phyloP scores from a whole-genome alignment of 2,113 vertebrate genomes.

The Todiramphus saurophagus region DNA sequence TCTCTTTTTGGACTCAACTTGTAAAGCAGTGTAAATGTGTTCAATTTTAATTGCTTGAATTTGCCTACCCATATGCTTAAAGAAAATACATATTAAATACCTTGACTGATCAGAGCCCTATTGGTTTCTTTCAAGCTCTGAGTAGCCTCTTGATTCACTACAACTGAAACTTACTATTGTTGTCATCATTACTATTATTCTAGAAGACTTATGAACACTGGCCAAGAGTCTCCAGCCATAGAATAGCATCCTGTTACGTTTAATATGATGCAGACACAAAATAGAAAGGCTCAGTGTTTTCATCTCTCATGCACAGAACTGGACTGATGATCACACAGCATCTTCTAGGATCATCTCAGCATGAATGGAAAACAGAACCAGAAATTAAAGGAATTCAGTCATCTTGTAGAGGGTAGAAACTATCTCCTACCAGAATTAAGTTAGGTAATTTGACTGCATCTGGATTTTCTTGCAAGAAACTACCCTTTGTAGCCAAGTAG shows the following conservation, averaged over 20 bases:
- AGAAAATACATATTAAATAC: background rate
- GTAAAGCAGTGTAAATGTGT: background rate
- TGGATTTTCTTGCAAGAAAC: background rate
- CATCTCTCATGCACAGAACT: background rate
- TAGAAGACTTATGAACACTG: background rate
- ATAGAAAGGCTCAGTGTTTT: background rate
- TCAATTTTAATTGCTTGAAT: background rate
- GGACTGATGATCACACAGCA: background rate
- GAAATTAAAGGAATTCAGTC: background rate
- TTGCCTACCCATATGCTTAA: background rate
- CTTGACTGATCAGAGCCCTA: background rate
- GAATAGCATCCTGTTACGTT: background rate
- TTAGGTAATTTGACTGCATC: background rate
- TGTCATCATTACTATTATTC: background rate
- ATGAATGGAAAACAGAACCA: background rate
- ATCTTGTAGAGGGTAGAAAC: background rate
- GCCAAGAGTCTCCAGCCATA: background rate
- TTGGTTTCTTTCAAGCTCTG: background rate
- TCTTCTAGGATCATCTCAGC: background rate
- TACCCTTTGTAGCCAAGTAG: background rate
- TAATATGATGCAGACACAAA: background rate
- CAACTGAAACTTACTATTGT: background rate
- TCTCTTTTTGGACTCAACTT: background rate
- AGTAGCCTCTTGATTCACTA: background rate
- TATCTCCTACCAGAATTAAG: background rate